phyloP scores from a whole-genome alignment of 2,888 invertebrate genomes.

The Dryobota labecula region DNA sequence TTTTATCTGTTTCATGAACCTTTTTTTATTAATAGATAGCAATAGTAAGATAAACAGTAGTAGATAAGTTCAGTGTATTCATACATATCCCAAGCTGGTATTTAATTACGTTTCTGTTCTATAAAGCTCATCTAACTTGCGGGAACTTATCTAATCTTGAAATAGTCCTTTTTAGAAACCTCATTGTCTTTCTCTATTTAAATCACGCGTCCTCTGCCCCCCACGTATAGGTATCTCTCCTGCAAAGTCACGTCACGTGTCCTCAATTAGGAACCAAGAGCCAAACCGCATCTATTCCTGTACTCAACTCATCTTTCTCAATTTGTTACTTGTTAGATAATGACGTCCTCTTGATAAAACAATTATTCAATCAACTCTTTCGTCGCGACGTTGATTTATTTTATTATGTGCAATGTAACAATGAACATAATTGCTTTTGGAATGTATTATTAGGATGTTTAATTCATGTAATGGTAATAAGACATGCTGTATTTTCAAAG shows the following conservation, averaged over 20 bases:
- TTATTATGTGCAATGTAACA: constrained; percentile 55
- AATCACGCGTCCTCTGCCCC: constrained; percentile 63
- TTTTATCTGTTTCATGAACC: background rate
- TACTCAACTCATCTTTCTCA: constrained; percentile 59
- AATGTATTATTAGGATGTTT: constrained; percentile 59
- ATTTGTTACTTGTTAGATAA: constrained; percentile 60
- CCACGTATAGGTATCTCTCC: constrained; percentile 66
- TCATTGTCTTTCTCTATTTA: constrained; percentile 4
- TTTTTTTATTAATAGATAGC: background rate
- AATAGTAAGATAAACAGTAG: background rate
- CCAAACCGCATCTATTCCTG: constrained; percentile 74
- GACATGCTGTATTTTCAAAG: constrained; percentile 41
- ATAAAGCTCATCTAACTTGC: constrained; percentile 1
- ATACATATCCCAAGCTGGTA: background rate
- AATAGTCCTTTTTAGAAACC: constrained; percentile 14
- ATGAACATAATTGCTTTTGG: constrained; percentile 58
- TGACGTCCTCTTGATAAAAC: constrained; percentile 50
- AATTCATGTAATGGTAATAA: constrained; percentile 59
- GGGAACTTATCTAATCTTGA: background rate
- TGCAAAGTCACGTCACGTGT: constrained; percentile 76
- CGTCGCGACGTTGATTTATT: constrained; percentile 49
- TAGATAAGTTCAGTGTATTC: background rate
- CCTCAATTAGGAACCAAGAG: constrained; percentile 72
- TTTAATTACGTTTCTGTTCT: background rate
- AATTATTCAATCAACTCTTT: constrained; percentile 58